These are phyloP conservation scores for Uropsilus gracilis DNA, from an alignment of 2,113 vertebrate genomes.

Conservation along the genomic window DNA sequence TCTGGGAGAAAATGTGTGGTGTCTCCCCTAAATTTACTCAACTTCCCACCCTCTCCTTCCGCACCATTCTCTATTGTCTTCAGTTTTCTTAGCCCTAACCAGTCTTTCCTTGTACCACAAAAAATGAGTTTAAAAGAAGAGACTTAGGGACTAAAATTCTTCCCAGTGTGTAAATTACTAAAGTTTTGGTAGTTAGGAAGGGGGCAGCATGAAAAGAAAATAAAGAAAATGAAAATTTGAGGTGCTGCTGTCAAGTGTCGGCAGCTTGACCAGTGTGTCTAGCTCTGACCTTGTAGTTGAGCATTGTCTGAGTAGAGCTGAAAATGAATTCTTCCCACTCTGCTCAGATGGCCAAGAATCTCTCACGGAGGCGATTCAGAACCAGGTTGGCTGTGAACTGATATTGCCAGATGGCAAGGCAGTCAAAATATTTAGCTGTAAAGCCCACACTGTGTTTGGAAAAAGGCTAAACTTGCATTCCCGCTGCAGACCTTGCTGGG, in stretches of 20 bases:
- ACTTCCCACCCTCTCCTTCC: background rate
- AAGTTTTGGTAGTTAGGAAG: background rate
- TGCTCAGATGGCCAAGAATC: background rate
- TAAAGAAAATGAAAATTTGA: background rate
- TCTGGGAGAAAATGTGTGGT: background rate
- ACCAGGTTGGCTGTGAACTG: background rate
- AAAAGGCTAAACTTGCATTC: constrained; percentile 12
- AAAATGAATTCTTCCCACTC: background rate
- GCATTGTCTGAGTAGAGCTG: background rate
- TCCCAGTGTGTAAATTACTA: background rate
- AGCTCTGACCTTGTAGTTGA: background rate
- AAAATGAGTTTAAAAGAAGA: background rate
- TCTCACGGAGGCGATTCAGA: background rate
- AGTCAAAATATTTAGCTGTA: constrained; percentile 37
- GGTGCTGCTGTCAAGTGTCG: background rate
- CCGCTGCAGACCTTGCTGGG: background rate
- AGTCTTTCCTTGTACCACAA: background rate
- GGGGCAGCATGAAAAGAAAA: background rate
- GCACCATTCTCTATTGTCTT: background rate
- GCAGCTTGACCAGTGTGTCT: background rate
- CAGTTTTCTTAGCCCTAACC: background rate
- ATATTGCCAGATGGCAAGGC: constrained; percentile 28
- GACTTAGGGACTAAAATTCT: background rate
- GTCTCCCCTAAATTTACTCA: background rate
- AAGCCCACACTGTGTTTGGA: constrained; percentile 13